These are phyloP conservation scores for Propithecus deckenii DNA, from an alignment of 2,797 vertebrate species.

Conservation along the genomic window DNA sequence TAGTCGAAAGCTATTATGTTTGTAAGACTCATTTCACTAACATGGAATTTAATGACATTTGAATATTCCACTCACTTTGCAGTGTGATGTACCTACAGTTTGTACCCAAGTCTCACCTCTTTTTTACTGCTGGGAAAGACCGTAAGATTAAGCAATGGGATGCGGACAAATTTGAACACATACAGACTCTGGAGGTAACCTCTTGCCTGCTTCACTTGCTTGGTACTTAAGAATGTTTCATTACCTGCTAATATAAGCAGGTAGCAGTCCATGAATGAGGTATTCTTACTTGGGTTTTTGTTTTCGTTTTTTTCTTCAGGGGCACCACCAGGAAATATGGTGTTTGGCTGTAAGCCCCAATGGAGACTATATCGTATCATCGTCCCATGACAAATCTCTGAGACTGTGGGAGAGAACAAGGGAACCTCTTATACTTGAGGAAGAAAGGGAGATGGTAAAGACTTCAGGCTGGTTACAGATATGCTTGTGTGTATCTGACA, in stretches of 20 bases:
- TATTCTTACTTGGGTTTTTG: not conserved
- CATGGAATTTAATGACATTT: not conserved
- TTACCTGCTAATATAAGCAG: not conserved
- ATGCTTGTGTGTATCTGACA: not conserved
- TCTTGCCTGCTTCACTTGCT: not conserved
- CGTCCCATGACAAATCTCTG: conserved; percentile 96
- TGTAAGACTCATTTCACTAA: not conserved
- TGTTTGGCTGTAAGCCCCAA: conserved; percentile 95
- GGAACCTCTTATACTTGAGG: conserved; percentile 96
- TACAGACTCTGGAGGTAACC: conserved; percentile 96
- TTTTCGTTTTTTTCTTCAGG: conserved; percentile 83
- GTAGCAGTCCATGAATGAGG: rapidly evolving
- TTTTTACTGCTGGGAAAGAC: conserved; percentile 98
- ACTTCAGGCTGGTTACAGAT: not conserved
- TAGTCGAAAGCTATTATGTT: not conserved
- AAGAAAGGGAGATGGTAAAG: conserved; percentile 96
- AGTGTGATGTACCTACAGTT: conserved; percentile 99
- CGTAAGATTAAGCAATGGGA: conserved; percentile 98
- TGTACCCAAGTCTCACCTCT: conserved; percentile 96
- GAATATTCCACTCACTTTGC: conserved; percentile 47
- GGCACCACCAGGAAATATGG: conserved; percentile 97
- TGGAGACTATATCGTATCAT: conserved; percentile 94
- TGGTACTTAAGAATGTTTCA: not conserved
- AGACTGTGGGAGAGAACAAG: conserved; percentile 97
- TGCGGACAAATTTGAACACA: conserved; percentile 95